Percentiles rank a stretch among this genome's conserved stretches.
Conservation (phyloP, 2,888 invertebrate species). For the Noctua janthina region DNA sequence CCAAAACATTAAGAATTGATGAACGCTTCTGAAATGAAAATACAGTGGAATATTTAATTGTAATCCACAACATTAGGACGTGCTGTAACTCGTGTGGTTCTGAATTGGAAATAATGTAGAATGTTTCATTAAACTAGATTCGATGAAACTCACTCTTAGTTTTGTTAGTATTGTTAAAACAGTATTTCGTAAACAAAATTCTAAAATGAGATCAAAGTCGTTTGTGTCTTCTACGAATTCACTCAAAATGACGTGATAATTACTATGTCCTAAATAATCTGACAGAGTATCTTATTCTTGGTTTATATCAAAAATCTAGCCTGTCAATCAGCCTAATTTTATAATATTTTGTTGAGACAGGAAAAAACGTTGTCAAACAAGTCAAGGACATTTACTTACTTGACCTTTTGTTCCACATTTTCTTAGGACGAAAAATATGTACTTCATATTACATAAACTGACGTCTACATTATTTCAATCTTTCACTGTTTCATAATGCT, state of each 20-base stretch:
- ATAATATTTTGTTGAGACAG: background rate
- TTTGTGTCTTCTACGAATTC: constrained; percentile 19
- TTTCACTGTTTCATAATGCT: background rate
- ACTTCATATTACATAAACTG: background rate
- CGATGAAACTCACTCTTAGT: background rate
- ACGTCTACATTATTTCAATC: background rate
- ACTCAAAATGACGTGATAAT: constrained; percentile 14
- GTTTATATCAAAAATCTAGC: background rate
- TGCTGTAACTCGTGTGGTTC: background rate
- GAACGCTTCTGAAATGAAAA: background rate
- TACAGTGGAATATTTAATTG: background rate
- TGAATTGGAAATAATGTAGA: background rate
- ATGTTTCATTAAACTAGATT: constrained; percentile 11
- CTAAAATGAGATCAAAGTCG: constrained; percentile 31
- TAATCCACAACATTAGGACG: background rate
- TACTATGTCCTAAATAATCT: background rate
- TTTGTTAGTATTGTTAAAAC: constrained; percentile 19
- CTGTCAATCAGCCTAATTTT: background rate
- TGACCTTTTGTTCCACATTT: background rate
- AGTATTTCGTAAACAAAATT: constrained; percentile 26
- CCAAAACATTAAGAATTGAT: background rate
- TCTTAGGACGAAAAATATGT: background rate
- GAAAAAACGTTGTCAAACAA: background rate
- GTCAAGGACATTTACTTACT: background rate
- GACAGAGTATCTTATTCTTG: background rate